Base-by-base conservation (phyloP, 2,113 vertebrate genomes). In the Motacilla alba region DNA sequence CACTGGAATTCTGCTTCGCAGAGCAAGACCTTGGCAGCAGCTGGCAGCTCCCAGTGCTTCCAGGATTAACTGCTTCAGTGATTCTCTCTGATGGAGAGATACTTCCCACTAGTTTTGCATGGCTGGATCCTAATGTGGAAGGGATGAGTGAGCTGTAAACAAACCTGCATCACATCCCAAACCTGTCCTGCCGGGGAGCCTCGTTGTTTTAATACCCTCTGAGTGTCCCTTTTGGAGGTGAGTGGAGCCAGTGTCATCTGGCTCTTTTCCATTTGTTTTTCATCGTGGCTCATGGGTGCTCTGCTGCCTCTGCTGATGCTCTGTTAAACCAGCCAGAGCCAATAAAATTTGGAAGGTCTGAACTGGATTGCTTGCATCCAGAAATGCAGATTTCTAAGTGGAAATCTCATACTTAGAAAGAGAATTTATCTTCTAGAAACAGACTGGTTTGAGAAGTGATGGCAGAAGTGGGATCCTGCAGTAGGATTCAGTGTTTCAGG, bases 61-160 rank as follows among this genome's bases (percentile, higher is more conserved):
- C 82, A 80, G 6, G 49, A 11, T 46, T 5, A 41, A 39, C 72
- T 90, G n/a, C 58, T 83, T 24, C 21, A 90, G 55, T 88, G 84
- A 69, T 77, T 92, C 83, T 52, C 76, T 43, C 77, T 92, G 90
- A 74, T 94, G 37, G 46, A 60, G 78, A 93, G 84, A 93, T 78
- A 72, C 43, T 91, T 87, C 69, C 60, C 83, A 39, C 55, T 56
- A 2, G 49, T 87, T 97, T 96, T 96, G 92, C 89, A 75, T 79
- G 92, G 72, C 77, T 96, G 47, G 67, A 67, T 76, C 69, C 83
- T 83, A 19, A 58, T 73, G 84, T 77, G 67, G 81, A 93, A 80
- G 64, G 83, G 70, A 47, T 94, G 82, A 91, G 58, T 27, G 86
- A 93, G 89, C 69, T 84, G 77, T 93, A 95, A 96, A 93, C 87